Conservation (phyloP, 2,113 vertebrate species). For the Gavia stellata region DNA sequence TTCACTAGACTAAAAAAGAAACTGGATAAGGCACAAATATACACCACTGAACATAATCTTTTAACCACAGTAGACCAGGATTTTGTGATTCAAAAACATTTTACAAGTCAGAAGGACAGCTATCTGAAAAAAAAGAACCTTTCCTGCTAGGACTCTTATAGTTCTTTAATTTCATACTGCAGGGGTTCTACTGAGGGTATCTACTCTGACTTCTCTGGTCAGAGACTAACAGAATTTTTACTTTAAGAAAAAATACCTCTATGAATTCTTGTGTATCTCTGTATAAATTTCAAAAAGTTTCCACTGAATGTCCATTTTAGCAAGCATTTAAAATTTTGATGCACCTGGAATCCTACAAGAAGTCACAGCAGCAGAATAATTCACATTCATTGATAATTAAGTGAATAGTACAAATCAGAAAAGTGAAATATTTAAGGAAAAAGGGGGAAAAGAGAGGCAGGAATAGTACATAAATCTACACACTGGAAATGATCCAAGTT, state of each 20-base stretch:
- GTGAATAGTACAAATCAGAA: conserved; percentile 42
- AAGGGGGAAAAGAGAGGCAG: background rate
- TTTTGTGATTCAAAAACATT: background rate
- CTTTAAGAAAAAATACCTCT: background rate
- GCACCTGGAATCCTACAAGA: background rate
- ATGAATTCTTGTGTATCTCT: background rate
- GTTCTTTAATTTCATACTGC: background rate
- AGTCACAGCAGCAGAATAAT: conserved; percentile 19
- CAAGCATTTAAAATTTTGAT: background rate
- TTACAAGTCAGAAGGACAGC: background rate
- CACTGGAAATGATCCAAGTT: conserved; percentile 70
- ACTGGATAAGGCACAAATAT: background rate
- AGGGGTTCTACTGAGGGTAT: background rate
- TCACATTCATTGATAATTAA: conserved; percentile 52
- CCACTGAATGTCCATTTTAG: background rate
- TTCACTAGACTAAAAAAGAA: background rate
- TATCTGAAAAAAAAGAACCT: background rate
- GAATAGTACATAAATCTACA: conserved; percentile 64
- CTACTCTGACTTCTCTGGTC: background rate
- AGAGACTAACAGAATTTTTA: background rate
- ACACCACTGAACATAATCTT: background rate
- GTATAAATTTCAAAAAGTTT: background rate
- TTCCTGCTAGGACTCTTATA: background rate
- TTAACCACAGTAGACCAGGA: background rate
- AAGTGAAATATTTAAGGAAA: conserved; percentile 54